Evolutionary conservation across 2,888 invertebrate species (phyloP).

Genomic region (Aquatica leii): DNA sequence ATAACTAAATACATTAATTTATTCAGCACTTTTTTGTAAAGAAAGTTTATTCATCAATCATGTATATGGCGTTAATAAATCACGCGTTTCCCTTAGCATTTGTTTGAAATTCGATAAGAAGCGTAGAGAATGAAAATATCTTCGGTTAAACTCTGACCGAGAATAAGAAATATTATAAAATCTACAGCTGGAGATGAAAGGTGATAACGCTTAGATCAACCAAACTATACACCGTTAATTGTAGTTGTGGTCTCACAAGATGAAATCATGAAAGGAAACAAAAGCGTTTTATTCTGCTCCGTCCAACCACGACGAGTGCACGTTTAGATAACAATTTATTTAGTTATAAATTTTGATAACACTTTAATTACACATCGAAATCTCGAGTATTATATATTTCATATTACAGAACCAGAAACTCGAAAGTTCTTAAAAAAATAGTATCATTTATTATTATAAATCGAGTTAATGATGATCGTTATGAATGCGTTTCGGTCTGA

Average conservation of each 20-base stretch:
- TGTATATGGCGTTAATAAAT: constrained; percentile 29
- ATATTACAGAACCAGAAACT: constrained; percentile 25
- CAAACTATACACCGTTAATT: constrained; percentile 30
- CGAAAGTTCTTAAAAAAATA: constrained; percentile 18
- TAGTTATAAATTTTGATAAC: constrained; percentile 37
- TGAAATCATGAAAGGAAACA: constrained; percentile 32
- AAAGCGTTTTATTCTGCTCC: constrained; percentile 33
- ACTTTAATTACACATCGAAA: constrained; percentile 30
- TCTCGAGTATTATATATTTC: constrained; percentile 28
- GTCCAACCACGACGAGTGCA: constrained; percentile 33
- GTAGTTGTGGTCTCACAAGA: constrained; percentile 27
- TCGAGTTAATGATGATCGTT: constrained; percentile 23
- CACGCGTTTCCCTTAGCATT: constrained; percentile 22
- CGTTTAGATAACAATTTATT: constrained; percentile 35
- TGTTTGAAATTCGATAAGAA: constrained; percentile 25
- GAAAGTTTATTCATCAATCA: constrained; percentile 32
- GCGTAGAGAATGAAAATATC: constrained; percentile 12
- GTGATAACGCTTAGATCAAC: constrained; percentile 30
- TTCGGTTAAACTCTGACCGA: constrained; percentile 19
- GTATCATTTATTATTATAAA: constrained; percentile 20
- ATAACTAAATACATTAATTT: constrained; percentile 30
- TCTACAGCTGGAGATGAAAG: constrained; percentile 29
- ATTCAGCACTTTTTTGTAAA: constrained; percentile 26
- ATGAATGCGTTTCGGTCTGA: constrained; percentile 35
- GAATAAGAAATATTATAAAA: constrained; percentile 17